A percentile compares a stretch with the other conserved stretches of the same genome.
Conservation (phyloP, 2,888 invertebrate genomes). For the Panorpa germanica region DNA sequence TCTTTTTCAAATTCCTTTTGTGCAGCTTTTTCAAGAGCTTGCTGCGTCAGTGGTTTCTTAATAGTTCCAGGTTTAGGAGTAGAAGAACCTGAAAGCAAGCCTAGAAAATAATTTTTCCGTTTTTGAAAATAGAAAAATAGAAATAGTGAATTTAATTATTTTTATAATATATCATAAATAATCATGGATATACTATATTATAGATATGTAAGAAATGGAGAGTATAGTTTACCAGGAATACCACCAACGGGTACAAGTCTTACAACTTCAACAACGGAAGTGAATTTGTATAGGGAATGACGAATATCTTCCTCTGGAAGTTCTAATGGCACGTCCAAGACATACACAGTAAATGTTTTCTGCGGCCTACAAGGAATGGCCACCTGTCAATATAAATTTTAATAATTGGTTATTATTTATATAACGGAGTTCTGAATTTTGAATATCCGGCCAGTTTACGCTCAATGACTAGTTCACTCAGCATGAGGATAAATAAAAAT, state of each 20-base stretch:
- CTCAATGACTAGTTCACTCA: constrained; percentile 17
- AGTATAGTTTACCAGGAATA: too few relatives aligned
- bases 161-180: background rate
- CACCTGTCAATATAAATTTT: constrained; percentile 27
- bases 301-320: constrained; percentile 71
- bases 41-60: constrained; percentile 21
- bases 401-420: too few relatives aligned
- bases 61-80: constrained; percentile 20
- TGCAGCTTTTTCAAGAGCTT: constrained; percentile 20
- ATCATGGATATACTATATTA: background rate
- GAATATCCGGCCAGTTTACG: constrained; percentile 8
- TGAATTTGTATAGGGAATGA: constrained; percentile 60
- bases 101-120: too few relatives aligned
- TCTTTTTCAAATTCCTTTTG: constrained; percentile 28
- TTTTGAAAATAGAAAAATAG: too few relatives aligned
- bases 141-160: constrained; percentile 12
- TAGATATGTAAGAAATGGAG: background rate
- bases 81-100: too few relatives aligned
- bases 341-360: constrained; percentile 70
- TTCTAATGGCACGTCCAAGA: constrained; percentile 68
- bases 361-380: constrained; percentile 73
- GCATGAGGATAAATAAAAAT: background rate
- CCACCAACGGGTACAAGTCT: constrained; percentile 37
- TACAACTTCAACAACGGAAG: constrained; percentile 63
- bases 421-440: too few relatives aligned